Conservation (phyloP, 2,113 vertebrate species). For the Calyptommatus sinebrachiatus region DNA sequence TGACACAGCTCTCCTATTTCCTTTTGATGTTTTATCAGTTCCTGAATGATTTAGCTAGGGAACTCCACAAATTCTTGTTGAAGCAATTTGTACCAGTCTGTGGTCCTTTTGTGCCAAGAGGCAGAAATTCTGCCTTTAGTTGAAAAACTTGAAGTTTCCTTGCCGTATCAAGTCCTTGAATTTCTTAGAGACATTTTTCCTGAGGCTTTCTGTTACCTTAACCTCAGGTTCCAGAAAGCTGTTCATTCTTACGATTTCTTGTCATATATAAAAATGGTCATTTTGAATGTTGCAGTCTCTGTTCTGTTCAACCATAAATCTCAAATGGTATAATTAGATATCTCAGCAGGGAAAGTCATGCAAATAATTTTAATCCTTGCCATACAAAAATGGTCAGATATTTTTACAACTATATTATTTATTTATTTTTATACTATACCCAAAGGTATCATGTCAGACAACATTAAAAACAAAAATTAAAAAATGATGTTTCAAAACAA, state of each 20-base stretch:
- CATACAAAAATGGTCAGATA: slow-evolving; percentile 12
- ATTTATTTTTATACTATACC: too few relatives aligned
- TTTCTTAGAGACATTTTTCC: slow-evolving; percentile 1
- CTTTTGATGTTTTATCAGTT: too few relatives aligned
- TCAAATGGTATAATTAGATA: slow-evolving; percentile 29
- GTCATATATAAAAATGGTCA: neutral
- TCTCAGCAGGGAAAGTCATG: slow-evolving; percentile 26
- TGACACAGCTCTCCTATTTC: too few relatives aligned
- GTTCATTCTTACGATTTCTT: slow-evolving; percentile 15
- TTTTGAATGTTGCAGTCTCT: slow-evolving; percentile 9
- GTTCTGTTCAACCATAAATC: neutral
- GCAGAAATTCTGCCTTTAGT: too few relatives aligned
- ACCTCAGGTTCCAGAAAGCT: neutral
- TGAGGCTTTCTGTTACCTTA: slow-evolving; percentile 1
- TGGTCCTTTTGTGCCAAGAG: too few relatives aligned
- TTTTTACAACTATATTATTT: slow-evolving; percentile 3
- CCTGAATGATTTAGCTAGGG: too few relatives aligned
- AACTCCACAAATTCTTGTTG: too few relatives aligned
- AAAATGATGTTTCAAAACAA: too few relatives aligned
- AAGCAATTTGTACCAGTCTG: too few relatives aligned
- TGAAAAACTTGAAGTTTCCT: too few relatives aligned
- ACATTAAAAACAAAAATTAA: too few relatives aligned
- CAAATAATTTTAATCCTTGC: slow-evolving; percentile 29
- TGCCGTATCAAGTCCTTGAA: neutral
- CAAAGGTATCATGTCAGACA: too few relatives aligned